Conservation (phyloP, 2,888 invertebrate genomes). For the Polylopha cassiicola region DNA sequence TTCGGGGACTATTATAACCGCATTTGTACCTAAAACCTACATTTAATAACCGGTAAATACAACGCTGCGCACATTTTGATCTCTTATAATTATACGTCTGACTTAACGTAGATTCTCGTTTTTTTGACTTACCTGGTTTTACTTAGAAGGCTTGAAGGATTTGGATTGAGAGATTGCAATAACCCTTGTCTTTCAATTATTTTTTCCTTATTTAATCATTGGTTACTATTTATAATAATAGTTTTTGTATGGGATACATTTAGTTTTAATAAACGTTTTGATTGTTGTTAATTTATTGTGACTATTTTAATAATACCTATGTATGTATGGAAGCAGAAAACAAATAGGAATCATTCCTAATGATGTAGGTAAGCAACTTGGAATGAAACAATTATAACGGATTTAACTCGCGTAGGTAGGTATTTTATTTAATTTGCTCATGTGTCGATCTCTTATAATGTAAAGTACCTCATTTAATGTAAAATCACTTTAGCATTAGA, state of each 20-base stretch:
- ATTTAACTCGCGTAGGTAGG: too few relatives aligned
- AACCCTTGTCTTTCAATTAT: constrained; percentile 43
- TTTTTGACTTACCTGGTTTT: constrained; percentile 58
- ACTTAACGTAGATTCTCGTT: constrained; percentile 53
- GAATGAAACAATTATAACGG: too few relatives aligned
- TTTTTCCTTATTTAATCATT: constrained; percentile 49
- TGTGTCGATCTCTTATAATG: too few relatives aligned
- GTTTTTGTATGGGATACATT: constrained; percentile 17
- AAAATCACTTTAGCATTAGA: too few relatives aligned
- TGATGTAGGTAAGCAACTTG: too few relatives aligned
- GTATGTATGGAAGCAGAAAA: too few relatives aligned
- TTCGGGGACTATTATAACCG: constrained; percentile 64
- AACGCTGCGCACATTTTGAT: constrained; percentile 57
- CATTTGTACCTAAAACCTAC: constrained; percentile 63
- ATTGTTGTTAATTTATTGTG: too few relatives aligned
- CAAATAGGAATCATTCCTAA: too few relatives aligned
- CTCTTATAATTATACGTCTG: constrained; percentile 71
- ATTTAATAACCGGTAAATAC: constrained; percentile 65
- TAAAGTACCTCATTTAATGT: too few relatives aligned
- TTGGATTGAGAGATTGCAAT: constrained; percentile 50
- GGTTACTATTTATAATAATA: constrained; percentile 26
- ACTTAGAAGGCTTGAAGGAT: constrained; percentile 47
- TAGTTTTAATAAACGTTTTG: constrained; percentile 15
- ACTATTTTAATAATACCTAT: too few relatives aligned
- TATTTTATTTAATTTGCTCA: too few relatives aligned